These are phyloP conservation scores for Progne subis DNA, from an alignment of 2,113 vertebrate species.

Conservation along the genomic window DNA sequence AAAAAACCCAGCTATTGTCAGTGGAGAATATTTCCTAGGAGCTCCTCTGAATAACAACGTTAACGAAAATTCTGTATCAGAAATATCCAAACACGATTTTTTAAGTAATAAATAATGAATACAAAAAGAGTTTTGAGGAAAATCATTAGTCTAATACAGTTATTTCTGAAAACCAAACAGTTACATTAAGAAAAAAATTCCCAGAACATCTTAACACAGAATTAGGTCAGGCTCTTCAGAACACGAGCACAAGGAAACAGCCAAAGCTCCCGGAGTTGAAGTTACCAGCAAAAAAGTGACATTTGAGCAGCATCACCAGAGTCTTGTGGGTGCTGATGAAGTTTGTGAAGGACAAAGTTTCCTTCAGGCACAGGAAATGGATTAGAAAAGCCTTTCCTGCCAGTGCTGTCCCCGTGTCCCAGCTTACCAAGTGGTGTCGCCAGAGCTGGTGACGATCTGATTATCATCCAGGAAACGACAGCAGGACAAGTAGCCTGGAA, in stretches of 20 bases:
- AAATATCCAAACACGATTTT: not conserved
- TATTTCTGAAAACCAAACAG: not conserved
- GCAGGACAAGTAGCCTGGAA: slow-evolving; percentile 94
- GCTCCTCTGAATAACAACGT: not conserved
- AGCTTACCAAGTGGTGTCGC: slow-evolving; percentile 97
- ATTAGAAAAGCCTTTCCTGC: not conserved
- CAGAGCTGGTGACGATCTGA: slow-evolving; percentile 98
- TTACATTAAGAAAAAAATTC: not conserved
- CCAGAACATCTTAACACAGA: not conserved
- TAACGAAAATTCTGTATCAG: not conserved
- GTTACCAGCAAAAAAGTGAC: not conserved
- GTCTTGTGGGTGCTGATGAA: not conserved
- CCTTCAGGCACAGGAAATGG: not conserved
- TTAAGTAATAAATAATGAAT: not conserved
- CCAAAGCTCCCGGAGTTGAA: not conserved
- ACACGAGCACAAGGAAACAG: not conserved
- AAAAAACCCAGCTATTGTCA: not conserved
- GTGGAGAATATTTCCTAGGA: not conserved
- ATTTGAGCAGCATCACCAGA: not conserved
- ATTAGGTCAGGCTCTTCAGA: not conserved
- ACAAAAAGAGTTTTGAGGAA: not conserved
- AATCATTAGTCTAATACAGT: not conserved
- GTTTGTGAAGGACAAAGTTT: not conserved
- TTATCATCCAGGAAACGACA: slow-evolving; percentile 99
- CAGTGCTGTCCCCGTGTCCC: not conserved